These are phyloP conservation scores for Platyura marginata DNA, from an alignment of 1,140 invertebrate species.

Conservation along the genomic window DNA sequence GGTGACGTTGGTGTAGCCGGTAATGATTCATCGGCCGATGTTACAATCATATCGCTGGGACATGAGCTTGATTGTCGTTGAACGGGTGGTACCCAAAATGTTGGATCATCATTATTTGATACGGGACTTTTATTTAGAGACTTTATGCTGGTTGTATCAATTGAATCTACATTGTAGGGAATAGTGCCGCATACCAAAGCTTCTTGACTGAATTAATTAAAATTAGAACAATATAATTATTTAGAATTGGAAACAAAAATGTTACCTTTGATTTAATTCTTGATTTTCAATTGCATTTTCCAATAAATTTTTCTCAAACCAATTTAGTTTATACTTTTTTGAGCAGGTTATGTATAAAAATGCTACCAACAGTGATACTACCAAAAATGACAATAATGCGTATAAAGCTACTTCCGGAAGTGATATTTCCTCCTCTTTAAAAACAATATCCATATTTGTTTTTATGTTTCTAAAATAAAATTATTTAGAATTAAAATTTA, in stretches of 20 bases:
- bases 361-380: constrained; percentile 21
- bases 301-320: constrained; percentile 31
- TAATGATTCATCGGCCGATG: constrained; percentile 21
- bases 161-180: constrained; percentile 22
- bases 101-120: constrained; percentile 19
- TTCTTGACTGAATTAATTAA: constrained; percentile 19
- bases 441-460: constrained; percentile 17
- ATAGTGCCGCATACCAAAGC: constrained; percentile 18
- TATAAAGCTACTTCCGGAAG: constrained; percentile 21
- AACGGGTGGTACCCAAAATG: constrained; percentile 27
- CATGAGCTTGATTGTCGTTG: constrained; percentile 8
- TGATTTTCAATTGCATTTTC: constrained; percentile 25
- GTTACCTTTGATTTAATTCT: constrained; percentile 20
- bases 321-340: constrained; percentile 29
- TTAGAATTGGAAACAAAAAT: background rate
- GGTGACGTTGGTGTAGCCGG: constrained; percentile 26
- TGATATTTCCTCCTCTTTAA: constrained; percentile 20
- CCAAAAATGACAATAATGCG: constrained; percentile 19
- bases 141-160: constrained; percentile 17
- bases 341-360: constrained; percentile 28
- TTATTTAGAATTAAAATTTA: no score
- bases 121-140: constrained; percentile 19
- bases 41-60: background rate
- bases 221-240: background rate
- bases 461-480: no score